Evolutionary conservation across 2,113 vertebrate genomes (phyloP).

Genomic region (Triplophysa dalaica): DNA sequence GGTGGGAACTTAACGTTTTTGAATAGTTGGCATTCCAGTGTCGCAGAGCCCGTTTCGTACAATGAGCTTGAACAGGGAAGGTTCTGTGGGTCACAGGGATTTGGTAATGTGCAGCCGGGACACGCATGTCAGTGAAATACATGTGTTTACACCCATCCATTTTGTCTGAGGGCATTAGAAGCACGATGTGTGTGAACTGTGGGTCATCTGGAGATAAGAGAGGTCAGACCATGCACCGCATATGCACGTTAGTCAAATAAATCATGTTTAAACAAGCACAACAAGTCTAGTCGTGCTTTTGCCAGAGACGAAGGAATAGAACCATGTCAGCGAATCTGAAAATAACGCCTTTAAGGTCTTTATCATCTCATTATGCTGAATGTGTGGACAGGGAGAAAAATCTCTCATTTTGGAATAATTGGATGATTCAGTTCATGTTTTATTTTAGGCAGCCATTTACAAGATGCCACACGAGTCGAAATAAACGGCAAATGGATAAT

Average conservation of each 20-base stretch:
- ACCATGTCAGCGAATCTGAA: constrained; percentile 40
- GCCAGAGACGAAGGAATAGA: constrained; percentile 29
- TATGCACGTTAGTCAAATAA: constrained; percentile 37
- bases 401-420: constrained; percentile 35
- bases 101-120: constrained; percentile 58
- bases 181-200: constrained; percentile 21
- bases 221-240: constrained; percentile 39
- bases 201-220: constrained; percentile 49
- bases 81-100: constrained; percentile 60
- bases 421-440: constrained; percentile 29
- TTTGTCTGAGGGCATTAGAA: constrained; percentile 22
- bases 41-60: constrained; percentile 58
- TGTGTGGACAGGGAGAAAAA: constrained; percentile 22
- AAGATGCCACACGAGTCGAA: constrained; percentile 27
- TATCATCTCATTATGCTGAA: constrained; percentile 46
- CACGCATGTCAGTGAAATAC: constrained; percentile 59
- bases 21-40: constrained; percentile 69
- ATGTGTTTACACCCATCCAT: constrained; percentile 33
- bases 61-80: constrained; percentile 63
- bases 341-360: constrained; percentile 45
- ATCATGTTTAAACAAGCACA: constrained; percentile 41
- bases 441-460: constrained; percentile 45
- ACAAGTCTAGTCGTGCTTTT: neutral
- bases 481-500: constrained; percentile 22
- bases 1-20: constrained; percentile 49